Conservation (phyloP, 2,888 invertebrate genomes). For the Spatulosminthurus flaviceps region DNA sequence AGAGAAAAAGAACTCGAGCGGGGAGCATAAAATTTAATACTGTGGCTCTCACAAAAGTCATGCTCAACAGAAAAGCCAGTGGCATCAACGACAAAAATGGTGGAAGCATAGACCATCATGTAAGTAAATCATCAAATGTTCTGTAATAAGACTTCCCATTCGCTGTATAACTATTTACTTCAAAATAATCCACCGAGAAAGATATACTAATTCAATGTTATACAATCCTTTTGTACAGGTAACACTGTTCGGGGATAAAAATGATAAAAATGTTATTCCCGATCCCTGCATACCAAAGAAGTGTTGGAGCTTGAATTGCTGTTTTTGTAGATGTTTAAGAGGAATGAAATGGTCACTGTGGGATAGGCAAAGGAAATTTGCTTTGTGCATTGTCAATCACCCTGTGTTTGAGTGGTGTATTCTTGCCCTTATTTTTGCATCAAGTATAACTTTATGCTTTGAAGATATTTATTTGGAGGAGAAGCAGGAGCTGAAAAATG, state of each 20-base stretch:
- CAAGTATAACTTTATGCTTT: conserved; percentile 93
- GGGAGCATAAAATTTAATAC: too few relatives aligned
- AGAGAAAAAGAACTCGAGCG: too few relatives aligned
- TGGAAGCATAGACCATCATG: too few relatives aligned
- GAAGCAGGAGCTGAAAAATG: conserved; percentile 67
- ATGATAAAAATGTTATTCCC: not conserved
- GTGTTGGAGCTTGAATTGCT: conserved; percentile 58
- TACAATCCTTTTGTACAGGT: too few relatives aligned
- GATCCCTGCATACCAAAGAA: conserved; percentile 54
- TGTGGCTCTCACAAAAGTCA: too few relatives aligned
- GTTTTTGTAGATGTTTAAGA: conserved; percentile 44
- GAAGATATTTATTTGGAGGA: conserved; percentile 94
- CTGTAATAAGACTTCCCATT: too few relatives aligned
- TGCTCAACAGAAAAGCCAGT: too few relatives aligned
- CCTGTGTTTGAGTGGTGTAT: conserved; percentile 95
- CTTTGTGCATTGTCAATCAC: conserved; percentile 67
- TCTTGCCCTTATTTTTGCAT: conserved; percentile 89
- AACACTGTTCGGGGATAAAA: not conserved
- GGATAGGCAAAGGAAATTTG: conserved; percentile 10
- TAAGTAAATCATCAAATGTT: too few relatives aligned
- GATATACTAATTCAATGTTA: too few relatives aligned
- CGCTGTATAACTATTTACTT: too few relatives aligned
- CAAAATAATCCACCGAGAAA: too few relatives aligned
- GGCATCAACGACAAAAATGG: too few relatives aligned
- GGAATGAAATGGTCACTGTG: not conserved